Percentiles rank a stretch among this genome's conserved stretches.
These are phyloP conservation scores for Sclerurus mexicanus DNA, from an alignment of 2,113 vertebrate genomes.

Conservation along the genomic window DNA sequence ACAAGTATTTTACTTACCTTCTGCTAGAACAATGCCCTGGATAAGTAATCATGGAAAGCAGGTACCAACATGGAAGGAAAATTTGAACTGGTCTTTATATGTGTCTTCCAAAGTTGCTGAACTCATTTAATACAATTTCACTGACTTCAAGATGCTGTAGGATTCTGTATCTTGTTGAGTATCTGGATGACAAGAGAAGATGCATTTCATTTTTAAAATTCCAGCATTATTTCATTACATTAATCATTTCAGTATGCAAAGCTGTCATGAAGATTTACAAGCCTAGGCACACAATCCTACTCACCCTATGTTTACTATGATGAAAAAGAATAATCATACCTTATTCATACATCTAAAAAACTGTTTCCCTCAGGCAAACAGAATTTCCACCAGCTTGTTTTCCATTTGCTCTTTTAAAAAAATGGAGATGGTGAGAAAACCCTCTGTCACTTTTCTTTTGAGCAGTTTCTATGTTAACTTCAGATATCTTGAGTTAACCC, in stretches of 20 bases:
- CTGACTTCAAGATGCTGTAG: not conserved
- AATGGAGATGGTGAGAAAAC: not conserved
- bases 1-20: not conserved
- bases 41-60: not conserved
- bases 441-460: not conserved
- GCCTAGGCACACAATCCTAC: slow-evolving; percentile 14
- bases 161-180: not conserved
- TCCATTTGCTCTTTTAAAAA: not conserved
- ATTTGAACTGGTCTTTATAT: not conserved
- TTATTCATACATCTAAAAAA: not conserved
- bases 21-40: not conserved
- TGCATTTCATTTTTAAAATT: slow-evolving; percentile 5
- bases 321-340: not conserved
- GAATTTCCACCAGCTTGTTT: slow-evolving; percentile 1
- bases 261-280: slow-evolving; percentile 41
- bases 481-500: not conserved
- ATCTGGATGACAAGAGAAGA: not conserved
- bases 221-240: slow-evolving; percentile 20
- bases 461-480: not conserved
- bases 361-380: not conserved
- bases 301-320: not conserved
- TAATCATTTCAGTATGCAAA: slow-evolving; percentile 38
- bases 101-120: not conserved
- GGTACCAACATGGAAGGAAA: not conserved
- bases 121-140: not conserved